Percentiles rank a stretch among this genome's conserved stretches.
Conservation (phyloP, 2,113 vertebrate species). For the Cynopterus brachyotis region DNA sequence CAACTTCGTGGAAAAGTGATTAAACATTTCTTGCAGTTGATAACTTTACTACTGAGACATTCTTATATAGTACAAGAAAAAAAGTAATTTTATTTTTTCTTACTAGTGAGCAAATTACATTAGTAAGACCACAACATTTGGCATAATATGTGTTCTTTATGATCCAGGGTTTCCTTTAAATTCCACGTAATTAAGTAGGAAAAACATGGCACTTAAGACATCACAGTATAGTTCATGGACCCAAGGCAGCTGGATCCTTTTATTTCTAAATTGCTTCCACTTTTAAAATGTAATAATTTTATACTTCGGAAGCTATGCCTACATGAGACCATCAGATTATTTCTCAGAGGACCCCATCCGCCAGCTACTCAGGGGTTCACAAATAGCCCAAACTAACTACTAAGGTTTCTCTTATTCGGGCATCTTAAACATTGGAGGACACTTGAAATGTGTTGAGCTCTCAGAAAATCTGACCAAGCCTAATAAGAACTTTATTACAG, state of each 20-base stretch:
- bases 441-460: not conserved
- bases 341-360: not conserved
- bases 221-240: not conserved
- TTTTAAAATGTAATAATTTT: not conserved
- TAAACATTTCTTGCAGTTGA: not conserved
- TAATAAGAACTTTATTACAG: not conserved
- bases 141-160: not conserved
- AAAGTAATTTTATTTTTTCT: not conserved
- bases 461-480: not conserved
- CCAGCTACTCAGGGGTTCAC: not conserved
- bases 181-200: not conserved
- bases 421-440: not conserved
- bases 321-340: not conserved
- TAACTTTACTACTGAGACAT: not conserved
- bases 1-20: conserved; percentile 3
- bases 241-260: not conserved
- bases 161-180: not conserved
- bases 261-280: not conserved
- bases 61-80: not conserved
- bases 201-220: not conserved
- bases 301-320: not conserved
- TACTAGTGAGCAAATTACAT: not conserved
- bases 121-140: not conserved
- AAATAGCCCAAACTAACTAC: not conserved
- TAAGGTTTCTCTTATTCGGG: not conserved